A percentile compares a stretch with the other conserved stretches of the same genome.
These are phyloP conservation scores for Helogale parvula DNA, from an alignment of 2,113 vertebrate species.

Conservation along the genomic window DNA sequence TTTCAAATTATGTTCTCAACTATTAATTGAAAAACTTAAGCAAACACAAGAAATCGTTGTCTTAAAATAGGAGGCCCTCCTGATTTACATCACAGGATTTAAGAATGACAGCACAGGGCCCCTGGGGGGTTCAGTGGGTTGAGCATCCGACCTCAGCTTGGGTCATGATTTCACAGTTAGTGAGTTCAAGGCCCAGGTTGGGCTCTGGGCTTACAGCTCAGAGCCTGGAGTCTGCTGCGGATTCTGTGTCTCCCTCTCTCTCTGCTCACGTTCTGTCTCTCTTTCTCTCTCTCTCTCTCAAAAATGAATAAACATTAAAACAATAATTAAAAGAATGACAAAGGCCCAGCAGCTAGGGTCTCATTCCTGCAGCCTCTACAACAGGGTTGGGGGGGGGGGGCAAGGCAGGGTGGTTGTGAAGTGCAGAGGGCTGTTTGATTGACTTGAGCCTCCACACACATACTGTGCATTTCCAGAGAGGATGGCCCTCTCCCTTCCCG, in stretches of 20 bases:
- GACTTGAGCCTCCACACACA: neutral
- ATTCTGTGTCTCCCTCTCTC: too few relatives aligned
- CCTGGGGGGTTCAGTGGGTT: too few relatives aligned
- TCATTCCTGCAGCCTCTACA: neutral
- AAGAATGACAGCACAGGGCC: neutral
- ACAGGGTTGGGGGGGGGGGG: too few relatives aligned
- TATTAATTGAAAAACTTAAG: slow-evolving; percentile 7
- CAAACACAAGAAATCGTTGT: neutral
- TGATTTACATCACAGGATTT: neutral
- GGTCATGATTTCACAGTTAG: too few relatives aligned
- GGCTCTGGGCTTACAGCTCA: too few relatives aligned
- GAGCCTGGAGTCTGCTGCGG: too few relatives aligned
- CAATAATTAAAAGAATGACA: neutral
- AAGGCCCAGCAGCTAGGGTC: neutral
- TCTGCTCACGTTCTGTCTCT: too few relatives aligned
- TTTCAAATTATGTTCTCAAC: slow-evolving; percentile 39
- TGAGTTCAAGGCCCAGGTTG: too few relatives aligned
- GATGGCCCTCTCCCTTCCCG: neutral
- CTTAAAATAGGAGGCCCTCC: neutral
- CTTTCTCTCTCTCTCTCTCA: too few relatives aligned
- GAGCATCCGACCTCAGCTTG: too few relatives aligned
- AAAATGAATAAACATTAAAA: too few relatives aligned
- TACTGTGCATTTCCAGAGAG: neutral
- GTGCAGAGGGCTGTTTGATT: neutral
- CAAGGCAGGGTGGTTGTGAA: fast-evolving